Percentiles rank a stretch among this genome's conserved stretches.
These are phyloP conservation scores for Steinernema carpocapsae DNA, from an alignment of 2,888 invertebrate species.

Conservation along the genomic window DNA sequence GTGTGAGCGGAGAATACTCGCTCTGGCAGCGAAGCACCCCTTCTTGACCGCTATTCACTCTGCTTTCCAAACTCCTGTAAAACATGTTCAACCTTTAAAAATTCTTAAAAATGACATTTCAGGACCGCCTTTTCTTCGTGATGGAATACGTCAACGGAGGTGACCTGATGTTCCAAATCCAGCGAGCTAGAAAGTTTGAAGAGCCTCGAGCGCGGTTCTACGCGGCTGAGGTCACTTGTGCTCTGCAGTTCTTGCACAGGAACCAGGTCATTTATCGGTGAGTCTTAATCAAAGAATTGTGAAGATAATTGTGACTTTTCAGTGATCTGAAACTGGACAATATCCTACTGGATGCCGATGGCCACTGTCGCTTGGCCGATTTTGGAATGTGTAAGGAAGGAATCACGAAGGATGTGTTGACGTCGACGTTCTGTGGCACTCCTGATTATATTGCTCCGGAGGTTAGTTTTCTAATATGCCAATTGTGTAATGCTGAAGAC, in stretches of 20 bases:
- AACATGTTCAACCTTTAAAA: constrained; percentile 30
- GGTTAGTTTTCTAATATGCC: constrained; percentile 28
- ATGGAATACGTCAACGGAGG: constrained; percentile 98
- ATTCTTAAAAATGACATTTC: constrained; percentile 40
- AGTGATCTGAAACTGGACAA: constrained; percentile 98
- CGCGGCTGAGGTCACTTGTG: constrained; percentile 96
- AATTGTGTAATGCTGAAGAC: background rate
- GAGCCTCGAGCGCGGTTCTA: constrained; percentile 92
- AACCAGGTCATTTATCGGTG: constrained; percentile 92
- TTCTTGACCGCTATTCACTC: constrained; percentile 95
- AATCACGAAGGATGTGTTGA: constrained; percentile 85
- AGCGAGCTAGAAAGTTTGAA: constrained; percentile 95
- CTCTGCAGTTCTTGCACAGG: constrained; percentile 92
- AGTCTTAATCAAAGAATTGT: constrained; percentile 36
- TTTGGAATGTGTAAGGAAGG: constrained; percentile 97
- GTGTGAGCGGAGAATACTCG: constrained; percentile 95
- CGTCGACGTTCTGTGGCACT: constrained; percentile 98
- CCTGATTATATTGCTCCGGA: constrained; percentile 79
- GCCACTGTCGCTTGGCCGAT: constrained; percentile 71
- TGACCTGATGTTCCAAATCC: constrained; percentile 87
- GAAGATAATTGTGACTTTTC: constrained; percentile 36
- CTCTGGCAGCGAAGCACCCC: constrained; percentile 94
- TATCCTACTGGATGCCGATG: constrained; percentile 85
- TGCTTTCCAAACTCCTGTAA: constrained; percentile 89
- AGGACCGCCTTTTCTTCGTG: constrained; percentile 93